A percentile compares a stretch with the other conserved stretches of the same genome.
phyloP scores from a whole-genome alignment of 2,888 invertebrate species.

The Xanthia icteritia region DNA sequence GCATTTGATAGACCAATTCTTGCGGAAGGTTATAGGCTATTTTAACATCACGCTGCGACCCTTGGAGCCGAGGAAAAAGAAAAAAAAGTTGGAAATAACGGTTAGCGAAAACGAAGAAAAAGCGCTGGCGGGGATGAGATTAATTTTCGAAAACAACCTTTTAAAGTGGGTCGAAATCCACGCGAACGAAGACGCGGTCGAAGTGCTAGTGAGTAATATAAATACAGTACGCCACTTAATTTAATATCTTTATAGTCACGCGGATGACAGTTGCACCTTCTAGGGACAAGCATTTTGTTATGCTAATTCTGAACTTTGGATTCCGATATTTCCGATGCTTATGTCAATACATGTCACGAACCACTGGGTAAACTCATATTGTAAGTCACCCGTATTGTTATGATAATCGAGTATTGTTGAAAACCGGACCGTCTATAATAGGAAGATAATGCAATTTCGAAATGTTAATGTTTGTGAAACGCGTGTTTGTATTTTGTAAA shows the following conservation, averaged over 20 bases:
- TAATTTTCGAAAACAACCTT: too few species aligned
- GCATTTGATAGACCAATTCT: not conserved
- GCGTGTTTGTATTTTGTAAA: constrained; percentile 47
- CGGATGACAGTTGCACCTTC: constrained; percentile 45
- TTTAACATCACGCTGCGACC: not conserved
- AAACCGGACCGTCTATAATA: constrained; percentile 55
- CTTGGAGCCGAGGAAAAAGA: not conserved
- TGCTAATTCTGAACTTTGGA: constrained; percentile 69
- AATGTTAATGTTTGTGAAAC: constrained; percentile 54
- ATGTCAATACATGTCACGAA: constrained; percentile 68
- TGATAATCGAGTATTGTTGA: constrained; percentile 71
- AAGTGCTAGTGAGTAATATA: constrained; percentile 4
- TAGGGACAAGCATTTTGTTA: constrained; percentile 64
- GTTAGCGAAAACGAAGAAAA: not conserved
- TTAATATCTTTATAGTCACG: constrained; percentile 22
- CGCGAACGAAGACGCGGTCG: not conserved
- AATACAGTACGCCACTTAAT: constrained; percentile 16
- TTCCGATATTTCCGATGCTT: constrained; percentile 54
- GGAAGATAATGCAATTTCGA: constrained; percentile 57
- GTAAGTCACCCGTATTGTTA: constrained; percentile 69
- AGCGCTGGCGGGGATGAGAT: not conserved
- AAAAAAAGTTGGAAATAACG: not conserved
- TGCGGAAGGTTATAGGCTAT: not conserved
- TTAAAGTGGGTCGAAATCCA: too few species aligned
- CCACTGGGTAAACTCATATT: constrained; percentile 62